Base-by-base conservation (phyloP, 2,888 invertebrate species). In the Nebria salina region DNA sequence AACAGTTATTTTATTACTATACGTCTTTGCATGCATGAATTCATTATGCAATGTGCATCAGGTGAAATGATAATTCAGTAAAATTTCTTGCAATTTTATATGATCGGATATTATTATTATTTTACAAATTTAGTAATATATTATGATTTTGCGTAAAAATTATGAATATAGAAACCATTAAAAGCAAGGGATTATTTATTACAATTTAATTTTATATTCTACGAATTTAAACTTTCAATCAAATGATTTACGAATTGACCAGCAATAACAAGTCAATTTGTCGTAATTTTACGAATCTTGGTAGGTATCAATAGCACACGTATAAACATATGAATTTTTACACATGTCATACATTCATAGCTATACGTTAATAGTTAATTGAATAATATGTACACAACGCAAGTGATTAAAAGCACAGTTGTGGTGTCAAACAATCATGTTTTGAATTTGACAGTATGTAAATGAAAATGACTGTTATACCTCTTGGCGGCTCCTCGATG, bases 231-330 rank as follows among this genome's bases (percentile, higher is more conserved):
- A 34, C 34, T 54, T 54, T 54, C 54, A 11, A 43, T 43, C 43
- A 43, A 9, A 72, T 43, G 15, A 73, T 15, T 73, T 25, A 34
- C 8, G 15, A 73, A 42, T 41, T 42, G 42, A n/a, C 70, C 72
- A 77, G 26, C 77, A 77, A 77, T 72, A 77, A 72, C 25, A 64
- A 26, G 77, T 54, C 77, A 73, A 79, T 79, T 79, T 74, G 68
- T 68, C 79, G 65, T 25, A 65, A 42, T 72, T 26, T 64, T 77
- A 20, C 20, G 9, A 15, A n/a, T 25, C 13, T 41, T n/a, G 42
- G 73, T 13, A 9, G 34, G 43, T 42, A 73, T 41, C 25, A 79
- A 77, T 26, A 3, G 25, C 15, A 70, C 3, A n/a, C 26, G 34
- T 74, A 25, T 66, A 34, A 34, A 34, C 34, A 34, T 5, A 34